These are phyloP conservation scores for Incurvaria masculella DNA, from an alignment of 2,888 invertebrate species.

Conservation along the genomic window DNA sequence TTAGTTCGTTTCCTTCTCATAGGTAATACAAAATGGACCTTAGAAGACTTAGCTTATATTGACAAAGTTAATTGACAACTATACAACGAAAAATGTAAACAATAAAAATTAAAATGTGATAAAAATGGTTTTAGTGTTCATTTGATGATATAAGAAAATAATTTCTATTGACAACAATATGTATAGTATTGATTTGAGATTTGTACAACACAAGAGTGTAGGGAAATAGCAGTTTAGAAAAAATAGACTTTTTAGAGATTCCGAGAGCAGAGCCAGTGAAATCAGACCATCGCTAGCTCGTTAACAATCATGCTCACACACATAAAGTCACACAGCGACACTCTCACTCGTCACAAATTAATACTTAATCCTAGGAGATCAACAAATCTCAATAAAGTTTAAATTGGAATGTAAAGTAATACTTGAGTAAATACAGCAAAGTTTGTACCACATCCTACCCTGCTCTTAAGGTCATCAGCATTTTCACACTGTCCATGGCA, in stretches of 20 bases:
- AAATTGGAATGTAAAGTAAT: conserved; percentile 8
- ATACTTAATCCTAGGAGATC: background rate
- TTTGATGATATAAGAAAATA: conserved; percentile 23
- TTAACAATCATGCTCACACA: conserved; percentile 16
- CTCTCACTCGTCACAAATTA: background rate
- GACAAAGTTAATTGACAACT: background rate
- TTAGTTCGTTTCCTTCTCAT: background rate
- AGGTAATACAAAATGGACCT: background rate
- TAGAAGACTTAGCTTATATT: background rate
- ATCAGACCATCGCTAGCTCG: conserved; percentile 49
- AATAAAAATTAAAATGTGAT: too few species aligned
- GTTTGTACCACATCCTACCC: conserved; percentile 7
- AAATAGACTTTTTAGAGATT: conserved; percentile 46
- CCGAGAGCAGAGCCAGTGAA: conserved; percentile 53
- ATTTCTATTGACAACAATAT: conserved; percentile 45
- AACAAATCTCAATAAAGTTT: background rate
- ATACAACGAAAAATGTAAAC: background rate
- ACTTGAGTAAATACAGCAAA: background rate
- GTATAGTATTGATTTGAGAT: conserved; percentile 36
- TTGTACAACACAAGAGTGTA: conserved; percentile 40
- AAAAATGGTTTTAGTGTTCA: too few species aligned
- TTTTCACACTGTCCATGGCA: too few species aligned
- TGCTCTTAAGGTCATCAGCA: background rate
- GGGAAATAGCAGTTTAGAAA: conserved; percentile 48
- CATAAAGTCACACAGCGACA: background rate